These are phyloP conservation scores for Melanotaenia boesemani DNA, from an alignment of 2,797 vertebrate genomes.

Conservation along the genomic window DNA sequence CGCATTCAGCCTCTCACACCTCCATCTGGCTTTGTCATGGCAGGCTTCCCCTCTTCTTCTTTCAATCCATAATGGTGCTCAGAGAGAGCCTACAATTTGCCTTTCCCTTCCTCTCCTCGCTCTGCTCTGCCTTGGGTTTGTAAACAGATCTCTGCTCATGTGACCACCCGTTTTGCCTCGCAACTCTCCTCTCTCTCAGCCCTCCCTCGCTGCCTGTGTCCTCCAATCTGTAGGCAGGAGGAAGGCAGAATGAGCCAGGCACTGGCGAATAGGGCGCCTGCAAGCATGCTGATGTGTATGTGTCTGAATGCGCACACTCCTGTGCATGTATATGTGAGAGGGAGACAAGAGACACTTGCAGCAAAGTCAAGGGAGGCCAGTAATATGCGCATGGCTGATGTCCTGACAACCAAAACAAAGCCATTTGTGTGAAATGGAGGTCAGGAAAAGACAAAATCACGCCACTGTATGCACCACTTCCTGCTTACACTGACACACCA, in stretches of 20 bases:
- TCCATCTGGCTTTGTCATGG: constrained; percentile 79
- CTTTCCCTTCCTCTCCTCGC: constrained; percentile 60
- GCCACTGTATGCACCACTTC: constrained; percentile 7
- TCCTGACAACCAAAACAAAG: constrained; percentile 80
- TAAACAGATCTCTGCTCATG: constrained; percentile 90
- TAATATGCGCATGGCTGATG: constrained; percentile 64
- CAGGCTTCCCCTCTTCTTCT: constrained; percentile 69
- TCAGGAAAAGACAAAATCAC: constrained; percentile 34
- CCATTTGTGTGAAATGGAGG: constrained; percentile 51
- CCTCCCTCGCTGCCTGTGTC: constrained; percentile 70
- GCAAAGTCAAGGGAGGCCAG: constrained; percentile 76
- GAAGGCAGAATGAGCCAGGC: constrained; percentile 74
- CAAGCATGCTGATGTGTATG: constrained; percentile 64
- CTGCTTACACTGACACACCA: background rate
- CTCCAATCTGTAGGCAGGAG: constrained; percentile 79
- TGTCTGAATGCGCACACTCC: constrained; percentile 55
- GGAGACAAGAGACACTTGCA: constrained; percentile 67
- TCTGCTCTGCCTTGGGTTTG: constrained; percentile 82
- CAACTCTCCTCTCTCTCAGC: constrained; percentile 81
- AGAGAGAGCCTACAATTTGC: constrained; percentile 50
- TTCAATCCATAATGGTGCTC: constrained; percentile 71
- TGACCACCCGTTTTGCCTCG: constrained; percentile 89
- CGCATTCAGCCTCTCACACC: constrained; percentile 65
- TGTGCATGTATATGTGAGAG: constrained; percentile 65
- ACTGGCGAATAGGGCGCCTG: constrained; percentile 72